Percentiles rank a stretch among this genome's conserved stretches.
Conservation (phyloP, 2,113 vertebrate species). For the Laticauda laticaudata region DNA sequence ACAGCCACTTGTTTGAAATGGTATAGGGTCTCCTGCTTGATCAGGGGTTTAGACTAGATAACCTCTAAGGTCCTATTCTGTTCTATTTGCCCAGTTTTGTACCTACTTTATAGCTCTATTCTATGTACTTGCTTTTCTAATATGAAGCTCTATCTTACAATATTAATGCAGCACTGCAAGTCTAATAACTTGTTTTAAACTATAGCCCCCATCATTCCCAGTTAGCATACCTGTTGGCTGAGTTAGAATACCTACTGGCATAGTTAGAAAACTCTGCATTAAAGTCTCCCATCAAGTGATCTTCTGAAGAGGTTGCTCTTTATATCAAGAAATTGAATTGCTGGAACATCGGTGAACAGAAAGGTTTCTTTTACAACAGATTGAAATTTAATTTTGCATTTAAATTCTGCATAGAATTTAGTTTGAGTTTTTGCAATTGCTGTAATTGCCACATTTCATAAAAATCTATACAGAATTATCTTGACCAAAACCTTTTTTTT, state of each 20-base stretch:
- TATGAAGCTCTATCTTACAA: not conserved
- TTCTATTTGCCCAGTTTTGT: not conserved
- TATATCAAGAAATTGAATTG: constrained; percentile 8
- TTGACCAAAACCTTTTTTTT: constrained; percentile 4
- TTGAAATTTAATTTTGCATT: not conserved
- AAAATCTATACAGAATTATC: constrained; percentile 25
- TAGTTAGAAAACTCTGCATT: not conserved
- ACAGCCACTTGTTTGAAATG: not conserved
- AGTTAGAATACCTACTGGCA: not conserved
- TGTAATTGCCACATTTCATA: constrained; percentile 35
- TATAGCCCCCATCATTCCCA: not conserved
- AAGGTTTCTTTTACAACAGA: not conserved
- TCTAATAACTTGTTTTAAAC: not conserved
- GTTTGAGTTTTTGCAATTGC: constrained; percentile 20
- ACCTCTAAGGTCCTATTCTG: not conserved
- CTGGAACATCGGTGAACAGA: not conserved
- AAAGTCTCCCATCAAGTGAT: not conserved
- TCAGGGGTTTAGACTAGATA: not conserved
- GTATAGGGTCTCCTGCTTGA: not conserved
- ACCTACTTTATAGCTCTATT: not conserved
- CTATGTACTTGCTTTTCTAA: not conserved
- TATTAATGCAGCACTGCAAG: not conserved
- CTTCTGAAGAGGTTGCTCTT: not conserved
- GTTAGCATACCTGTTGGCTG: not conserved
- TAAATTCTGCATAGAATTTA: constrained; percentile 30